Evolutionary conservation across 2,888 invertebrate genomes (phyloP).

Genomic region (Drosophila affinis): DNA sequence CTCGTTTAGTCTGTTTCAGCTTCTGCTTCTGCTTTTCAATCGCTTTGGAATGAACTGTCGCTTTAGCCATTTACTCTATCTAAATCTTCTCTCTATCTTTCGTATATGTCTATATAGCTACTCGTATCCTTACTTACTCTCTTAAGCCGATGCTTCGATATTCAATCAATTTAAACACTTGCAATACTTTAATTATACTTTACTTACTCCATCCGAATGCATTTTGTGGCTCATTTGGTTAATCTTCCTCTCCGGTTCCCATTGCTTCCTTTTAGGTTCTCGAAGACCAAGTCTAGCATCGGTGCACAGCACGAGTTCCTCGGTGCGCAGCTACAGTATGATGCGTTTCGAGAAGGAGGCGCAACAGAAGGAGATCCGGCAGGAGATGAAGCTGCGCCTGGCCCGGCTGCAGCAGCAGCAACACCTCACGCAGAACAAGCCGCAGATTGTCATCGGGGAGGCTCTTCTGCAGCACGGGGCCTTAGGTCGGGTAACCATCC

Average conservation of each 20-base stretch:
- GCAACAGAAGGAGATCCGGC: slow-evolving; percentile 91
- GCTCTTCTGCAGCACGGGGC: slow-evolving; percentile 78
- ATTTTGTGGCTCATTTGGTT: not conserved
- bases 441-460: slow-evolving; percentile 84
- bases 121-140: slow-evolving; percentile 7
- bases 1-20: slow-evolving; percentile 24
- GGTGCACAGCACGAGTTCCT: slow-evolving; percentile 92
- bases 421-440: slow-evolving; percentile 85
- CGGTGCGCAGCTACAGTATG: slow-evolving; percentile 92
- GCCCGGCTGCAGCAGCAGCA: slow-evolving; percentile 87
- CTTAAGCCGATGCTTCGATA: slow-evolving; percentile 40
- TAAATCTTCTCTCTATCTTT: slow-evolving; percentile 7
- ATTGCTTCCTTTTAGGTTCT: slow-evolving; percentile 87
- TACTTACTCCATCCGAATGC: not conserved
- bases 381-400: slow-evolving; percentile 90
- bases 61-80: slow-evolving; percentile 31
- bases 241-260: not conserved
- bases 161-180: slow-evolving; percentile 31
- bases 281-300: slow-evolving; percentile 94
- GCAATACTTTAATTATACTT: slow-evolving; percentile 8
- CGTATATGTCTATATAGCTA: slow-evolving; percentile 5
- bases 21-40: slow-evolving; percentile 24
- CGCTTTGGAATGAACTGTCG: slow-evolving; percentile 39
- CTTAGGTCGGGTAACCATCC: slow-evolving; percentile 76
- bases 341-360: slow-evolving; percentile 91